Evolutionary conservation across 2,888 invertebrate species (phyloP), one percentile per base, ranked within the genome.

Genomic region (Linhomoeus sp.): DNA sequence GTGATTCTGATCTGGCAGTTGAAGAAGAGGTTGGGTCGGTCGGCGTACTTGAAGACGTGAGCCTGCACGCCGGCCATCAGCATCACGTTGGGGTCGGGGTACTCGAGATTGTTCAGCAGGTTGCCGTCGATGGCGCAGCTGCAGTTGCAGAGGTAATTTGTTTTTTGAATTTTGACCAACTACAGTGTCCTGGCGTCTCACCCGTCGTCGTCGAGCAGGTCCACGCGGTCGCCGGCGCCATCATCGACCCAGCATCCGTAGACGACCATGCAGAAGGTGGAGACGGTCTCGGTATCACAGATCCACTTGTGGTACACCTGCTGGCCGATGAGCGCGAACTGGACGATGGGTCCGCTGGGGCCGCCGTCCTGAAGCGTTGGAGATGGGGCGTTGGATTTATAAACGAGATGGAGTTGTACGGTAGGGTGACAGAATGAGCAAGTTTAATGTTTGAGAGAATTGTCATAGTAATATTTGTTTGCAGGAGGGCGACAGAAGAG

Each of bases 41-140:
- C 47, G 47, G 47, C 47, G 39, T 43, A 47, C 35, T 47, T 47
- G 47, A 43, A 47, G 12, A 47, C 47, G 44, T 44, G 44, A 3
- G 44, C 19, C 37, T 44, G 33, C 37, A 37, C 37, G 17, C 36
- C 19, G 17, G 36, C 44, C 37, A 33, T 20, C 36, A 47, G 43
- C 22, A 36, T 22, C n/a, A n/a, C n/a, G n/a, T n/a, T n/a, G 33
- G 38, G 43, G 17, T 14, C 37, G 19, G 38, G 12, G 43, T 47
- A 37, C 15, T 44, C 44, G 37, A 37, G 37, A 19, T 44, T 36
- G 44, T 25, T 25, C 19, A 48, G 35, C 45, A 48, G 23, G 29
- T 44, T 19, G 14, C 29, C 23, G 37, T 48, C 48, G 17, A 33
- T 3, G 14, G 40, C 48, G 43, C 48, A 48, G 9, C 47, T 45